phyloP scores from a whole-genome alignment of 2,113 vertebrate genomes.

The Sinocyclocheilus anophthalmus region DNA sequence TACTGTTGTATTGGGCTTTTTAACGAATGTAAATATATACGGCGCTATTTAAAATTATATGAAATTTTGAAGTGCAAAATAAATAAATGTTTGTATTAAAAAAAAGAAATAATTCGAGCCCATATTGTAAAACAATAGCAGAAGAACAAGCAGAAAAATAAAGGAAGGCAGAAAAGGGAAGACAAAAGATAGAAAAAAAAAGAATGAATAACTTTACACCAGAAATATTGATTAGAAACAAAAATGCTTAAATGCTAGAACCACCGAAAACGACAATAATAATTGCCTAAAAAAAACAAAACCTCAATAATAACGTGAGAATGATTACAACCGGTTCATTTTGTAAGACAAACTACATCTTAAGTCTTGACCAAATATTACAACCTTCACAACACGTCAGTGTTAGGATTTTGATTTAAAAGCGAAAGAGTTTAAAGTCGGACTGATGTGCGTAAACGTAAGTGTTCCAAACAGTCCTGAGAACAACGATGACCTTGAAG shows the following conservation, averaged over 20 bases:
- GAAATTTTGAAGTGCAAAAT: background rate
- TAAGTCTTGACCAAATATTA: background rate
- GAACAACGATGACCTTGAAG: constrained; percentile 67
- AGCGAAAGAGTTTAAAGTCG: background rate
- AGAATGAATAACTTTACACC: background rate
- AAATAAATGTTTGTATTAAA: background rate
- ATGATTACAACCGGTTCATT: constrained; percentile 6
- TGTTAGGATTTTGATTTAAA: background rate
- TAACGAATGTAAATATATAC: background rate
- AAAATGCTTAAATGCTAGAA: background rate
- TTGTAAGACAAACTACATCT: background rate
- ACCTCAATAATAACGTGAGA: background rate
- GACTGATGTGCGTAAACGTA: background rate
- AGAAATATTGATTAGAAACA: background rate
- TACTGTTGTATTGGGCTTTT: background rate
- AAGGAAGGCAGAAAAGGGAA: background rate
- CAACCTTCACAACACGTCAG: background rate
- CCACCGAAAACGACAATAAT: background rate
- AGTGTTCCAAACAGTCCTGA: constrained; percentile 48
- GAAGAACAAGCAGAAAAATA: background rate
- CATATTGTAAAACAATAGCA: background rate
- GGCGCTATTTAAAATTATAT: background rate
- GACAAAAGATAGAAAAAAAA: background rate
- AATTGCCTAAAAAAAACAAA: background rate
- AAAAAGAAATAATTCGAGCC: background rate